A percentile compares a stretch with the other conserved stretches of the same genome.
These are phyloP conservation scores for Hoplostethus atlanticus DNA, from an alignment of 2,797 vertebrate genomes.

Conservation along the genomic window DNA sequence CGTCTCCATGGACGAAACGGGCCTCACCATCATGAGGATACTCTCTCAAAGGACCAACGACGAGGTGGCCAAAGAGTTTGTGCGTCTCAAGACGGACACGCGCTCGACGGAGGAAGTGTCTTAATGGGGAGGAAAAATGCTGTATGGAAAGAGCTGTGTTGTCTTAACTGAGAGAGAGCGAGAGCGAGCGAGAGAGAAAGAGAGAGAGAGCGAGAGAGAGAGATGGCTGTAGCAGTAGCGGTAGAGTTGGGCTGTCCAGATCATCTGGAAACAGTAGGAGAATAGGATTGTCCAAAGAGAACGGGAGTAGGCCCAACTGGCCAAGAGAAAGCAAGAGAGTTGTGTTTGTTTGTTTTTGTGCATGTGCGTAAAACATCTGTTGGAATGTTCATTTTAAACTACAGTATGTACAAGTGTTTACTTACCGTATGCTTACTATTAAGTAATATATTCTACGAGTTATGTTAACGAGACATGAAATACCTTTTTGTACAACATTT, in stretches of 20 bases:
- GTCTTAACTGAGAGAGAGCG: conserved; percentile 60
- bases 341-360: conserved; percentile 90
- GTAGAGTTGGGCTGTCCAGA: conserved; percentile 47
- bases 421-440: conserved; percentile 92
- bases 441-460: conserved; percentile 90
- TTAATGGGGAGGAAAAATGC: conserved; percentile 59
- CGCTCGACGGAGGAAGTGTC: conserved; percentile 91
- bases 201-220: conserved; percentile 36
- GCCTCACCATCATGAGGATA: conserved; percentile 95
- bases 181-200: conserved; percentile 35
- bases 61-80: conserved; percentile 98
- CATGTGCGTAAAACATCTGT: conserved; percentile 97
- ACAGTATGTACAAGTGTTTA: conserved; percentile 94
- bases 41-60: conserved; percentile 97
- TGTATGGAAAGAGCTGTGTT: conserved; percentile 73
- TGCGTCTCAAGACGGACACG: conserved; percentile 95
- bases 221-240: conserved; percentile 40
- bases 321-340: conserved; percentile 69
- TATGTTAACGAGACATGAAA: conserved; percentile 88
- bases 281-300: conserved; percentile 74
- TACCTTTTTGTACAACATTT: conserved; percentile 90
- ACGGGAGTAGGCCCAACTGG: conserved; percentile 44
- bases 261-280: conserved; percentile 45
- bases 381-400: conserved; percentile 96
- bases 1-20: conserved; percentile 92